A percentile compares a stretch with the other conserved stretches of the same genome.
phyloP scores from a whole-genome alignment of 2,113 vertebrate genomes.

The Pipra filicauda region DNA sequence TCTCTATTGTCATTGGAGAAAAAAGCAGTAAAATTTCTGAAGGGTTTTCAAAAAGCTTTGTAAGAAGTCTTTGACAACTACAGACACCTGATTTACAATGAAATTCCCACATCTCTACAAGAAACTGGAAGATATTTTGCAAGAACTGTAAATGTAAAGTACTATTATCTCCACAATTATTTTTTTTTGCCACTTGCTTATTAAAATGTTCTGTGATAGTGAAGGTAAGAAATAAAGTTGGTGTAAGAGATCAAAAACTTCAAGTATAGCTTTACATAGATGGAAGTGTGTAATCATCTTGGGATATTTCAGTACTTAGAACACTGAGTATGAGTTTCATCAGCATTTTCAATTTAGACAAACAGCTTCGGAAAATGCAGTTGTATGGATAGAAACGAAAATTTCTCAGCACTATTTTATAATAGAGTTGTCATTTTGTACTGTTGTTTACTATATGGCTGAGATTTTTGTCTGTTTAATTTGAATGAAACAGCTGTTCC shows the following conservation, averaged over 20 bases:
- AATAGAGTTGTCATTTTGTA: not conserved
- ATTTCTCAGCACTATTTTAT: not conserved
- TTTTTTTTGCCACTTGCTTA: not conserved
- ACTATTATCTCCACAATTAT: not conserved
- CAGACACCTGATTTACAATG: not conserved
- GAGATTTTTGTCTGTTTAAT: not conserved
- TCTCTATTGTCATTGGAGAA: not conserved
- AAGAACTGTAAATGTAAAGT: not conserved
- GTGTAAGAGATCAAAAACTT: not conserved
- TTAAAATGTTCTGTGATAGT: not conserved
- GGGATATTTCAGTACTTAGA: not conserved
- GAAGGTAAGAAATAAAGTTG: not conserved
- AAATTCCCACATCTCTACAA: not conserved
- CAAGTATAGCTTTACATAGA: not conserved
- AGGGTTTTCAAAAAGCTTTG: not conserved
- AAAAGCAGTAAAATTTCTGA: not conserved
- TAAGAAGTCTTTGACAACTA: not conserved
- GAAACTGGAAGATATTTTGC: not conserved
- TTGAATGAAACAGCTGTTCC: slow-evolving; percentile 4
- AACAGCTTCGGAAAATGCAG: not conserved
- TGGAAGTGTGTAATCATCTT: not conserved
- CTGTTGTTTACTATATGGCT: not conserved
- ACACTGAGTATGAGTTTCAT: not conserved
- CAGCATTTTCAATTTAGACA: not conserved
- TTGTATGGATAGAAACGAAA: not conserved